These are phyloP conservation scores for Pitta sordida DNA, from an alignment of 2,113 vertebrate genomes.

Conservation along the genomic window DNA sequence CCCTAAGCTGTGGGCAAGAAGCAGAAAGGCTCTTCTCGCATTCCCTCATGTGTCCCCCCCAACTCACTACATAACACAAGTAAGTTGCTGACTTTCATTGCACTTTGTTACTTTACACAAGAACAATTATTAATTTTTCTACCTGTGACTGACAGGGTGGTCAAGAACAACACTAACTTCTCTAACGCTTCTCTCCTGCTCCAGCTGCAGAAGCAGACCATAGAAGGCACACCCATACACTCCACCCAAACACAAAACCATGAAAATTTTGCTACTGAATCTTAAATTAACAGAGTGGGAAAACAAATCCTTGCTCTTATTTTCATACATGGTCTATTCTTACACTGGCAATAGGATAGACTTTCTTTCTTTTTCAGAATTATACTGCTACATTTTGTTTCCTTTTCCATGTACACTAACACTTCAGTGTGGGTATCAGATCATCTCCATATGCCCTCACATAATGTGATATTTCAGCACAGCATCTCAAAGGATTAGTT, in stretches of 20 bases:
- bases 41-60: rapidly evolving
- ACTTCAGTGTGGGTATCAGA: background rate
- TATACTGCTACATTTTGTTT: background rate
- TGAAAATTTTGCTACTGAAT: background rate
- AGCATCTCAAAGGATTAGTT: background rate
- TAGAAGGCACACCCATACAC: background rate
- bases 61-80: background rate
- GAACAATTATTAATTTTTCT: background rate
- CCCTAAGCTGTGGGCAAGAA: background rate
- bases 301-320: background rate
- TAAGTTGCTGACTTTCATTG: background rate
- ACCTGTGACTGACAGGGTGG: background rate
- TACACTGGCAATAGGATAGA: background rate
- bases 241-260: background rate
- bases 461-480: background rate
- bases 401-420: background rate
- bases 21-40: background rate
- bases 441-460: background rate
- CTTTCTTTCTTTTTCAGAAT: background rate
- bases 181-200: background rate
- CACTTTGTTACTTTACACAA: background rate
- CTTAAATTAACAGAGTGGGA: background rate
- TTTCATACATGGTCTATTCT: background rate
- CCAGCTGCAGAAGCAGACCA: background rate
- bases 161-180: background rate